Evolutionary conservation across 2,113 vertebrate species (phyloP).

Genomic region (Solenodon paradoxus): DNA sequence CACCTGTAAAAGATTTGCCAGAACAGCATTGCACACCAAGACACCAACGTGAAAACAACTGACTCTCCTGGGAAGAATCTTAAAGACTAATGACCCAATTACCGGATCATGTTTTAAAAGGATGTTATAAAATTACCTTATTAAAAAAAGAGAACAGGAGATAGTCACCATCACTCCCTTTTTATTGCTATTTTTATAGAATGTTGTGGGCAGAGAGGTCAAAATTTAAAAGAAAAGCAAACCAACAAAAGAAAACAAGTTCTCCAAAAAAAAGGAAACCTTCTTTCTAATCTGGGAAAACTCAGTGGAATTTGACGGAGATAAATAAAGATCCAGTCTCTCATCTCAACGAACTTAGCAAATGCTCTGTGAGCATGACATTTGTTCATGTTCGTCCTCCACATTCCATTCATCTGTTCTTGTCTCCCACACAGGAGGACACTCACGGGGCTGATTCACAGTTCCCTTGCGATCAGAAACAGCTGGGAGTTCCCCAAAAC

Average conservation of each 20-base stretch:
- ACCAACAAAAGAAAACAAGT: background rate
- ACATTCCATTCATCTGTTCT: background rate
- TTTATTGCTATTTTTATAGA: slow-evolving; percentile 6
- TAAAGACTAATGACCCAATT: slow-evolving; percentile 33
- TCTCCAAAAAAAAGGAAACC: background rate
- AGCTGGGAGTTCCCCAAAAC: background rate
- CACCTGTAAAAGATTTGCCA: background rate
- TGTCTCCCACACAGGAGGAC: background rate
- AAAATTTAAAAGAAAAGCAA: background rate
- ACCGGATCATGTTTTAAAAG: slow-evolving; percentile 56
- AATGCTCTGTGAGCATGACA: background rate
- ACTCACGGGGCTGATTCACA: fast-evolving
- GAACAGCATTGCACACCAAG: background rate
- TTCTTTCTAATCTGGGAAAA: slow-evolving; percentile 47
- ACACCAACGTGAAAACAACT: background rate
- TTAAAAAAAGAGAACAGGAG: background rate
- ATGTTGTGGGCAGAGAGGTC: background rate
- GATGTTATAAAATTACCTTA: slow-evolving; percentile 17
- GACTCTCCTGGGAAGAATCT: slow-evolving; percentile 46
- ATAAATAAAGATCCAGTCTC: slow-evolving; percentile 36
- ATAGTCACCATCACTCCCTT: background rate
- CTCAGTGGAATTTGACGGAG: slow-evolving; percentile 31
- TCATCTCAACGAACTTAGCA: background rate
- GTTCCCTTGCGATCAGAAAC: background rate
- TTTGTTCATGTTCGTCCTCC: background rate